These are phyloP conservation scores for Plutomurus gul DNA, from an alignment of 1,140 invertebrate species.

Conservation along the genomic window DNA sequence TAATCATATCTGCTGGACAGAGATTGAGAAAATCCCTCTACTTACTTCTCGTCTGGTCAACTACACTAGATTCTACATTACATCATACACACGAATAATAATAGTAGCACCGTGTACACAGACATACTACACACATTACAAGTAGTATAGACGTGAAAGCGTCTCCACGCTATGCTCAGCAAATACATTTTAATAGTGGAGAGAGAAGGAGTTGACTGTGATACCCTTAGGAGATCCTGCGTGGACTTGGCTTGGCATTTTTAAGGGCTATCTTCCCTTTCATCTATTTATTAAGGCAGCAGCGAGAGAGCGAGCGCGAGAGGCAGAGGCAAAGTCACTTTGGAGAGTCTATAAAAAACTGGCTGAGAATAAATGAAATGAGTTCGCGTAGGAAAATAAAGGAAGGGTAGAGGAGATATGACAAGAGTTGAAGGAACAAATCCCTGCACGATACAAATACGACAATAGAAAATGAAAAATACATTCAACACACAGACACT, in stretches of 20 bases:
- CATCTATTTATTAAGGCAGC: constrained; percentile 27
- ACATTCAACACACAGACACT: constrained; percentile 24
- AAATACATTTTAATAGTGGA: no score
- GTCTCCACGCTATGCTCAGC: no score
- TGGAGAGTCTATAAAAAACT: constrained; percentile 4
- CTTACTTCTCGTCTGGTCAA: no score
- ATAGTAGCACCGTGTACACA: no score
- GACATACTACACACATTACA: no score
- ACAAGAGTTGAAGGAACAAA: constrained; percentile 29
- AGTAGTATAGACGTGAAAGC: no score
- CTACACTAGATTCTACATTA: no score
- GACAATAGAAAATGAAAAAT: constrained; percentile 28
- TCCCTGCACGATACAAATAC: constrained; percentile 28
- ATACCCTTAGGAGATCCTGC: constrained; percentile 15
- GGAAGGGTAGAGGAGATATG: constrained; percentile 15
- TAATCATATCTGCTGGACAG: no score
- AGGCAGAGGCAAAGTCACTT: no score
- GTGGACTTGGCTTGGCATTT: not conserved
- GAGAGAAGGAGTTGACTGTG: constrained; percentile 19
- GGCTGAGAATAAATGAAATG: constrained; percentile 20
- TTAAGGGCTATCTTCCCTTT: constrained; percentile 28
- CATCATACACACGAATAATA: no score
- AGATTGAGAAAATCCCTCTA: no score
- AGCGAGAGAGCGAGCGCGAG: not conserved
- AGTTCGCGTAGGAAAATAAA: constrained; percentile 20